Base-by-base conservation (phyloP, 2,888 invertebrate genomes). In the Lagria hirta region DNA sequence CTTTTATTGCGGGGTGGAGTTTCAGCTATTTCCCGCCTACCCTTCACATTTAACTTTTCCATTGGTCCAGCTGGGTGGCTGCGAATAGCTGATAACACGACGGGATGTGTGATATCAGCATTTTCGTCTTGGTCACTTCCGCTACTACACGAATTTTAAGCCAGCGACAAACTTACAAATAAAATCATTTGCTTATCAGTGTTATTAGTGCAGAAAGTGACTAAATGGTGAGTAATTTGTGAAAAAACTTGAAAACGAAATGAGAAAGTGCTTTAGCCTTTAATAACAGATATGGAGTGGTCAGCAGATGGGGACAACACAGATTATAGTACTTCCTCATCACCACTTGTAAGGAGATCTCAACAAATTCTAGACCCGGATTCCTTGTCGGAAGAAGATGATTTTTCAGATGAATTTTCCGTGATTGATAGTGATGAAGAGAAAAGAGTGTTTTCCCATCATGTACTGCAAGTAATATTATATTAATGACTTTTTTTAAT, bases 361-460 rank as follows among this genome's bases (percentile, higher is more conserved):
- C 48, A 52, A 13, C 58, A 59, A 10, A 50, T 52, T 42, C 63
- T 54, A 6, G 70, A 69, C 34, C 57, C 59, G 6, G 73, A 73
- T 54, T 73, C 73, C 2, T 58, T 72, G 42, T 73, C 76, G 2
- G 78, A 78, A 40, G 79, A 79, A 42, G 79, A 79, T 36, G 77
- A 79, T 28, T 71, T 84, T 54, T 84, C 84, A 15, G 84, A 85
- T 33, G 88, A 88, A 55, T 82, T 86, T 55, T 88, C 87, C 17
- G 74, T 88, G 0, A 83, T 83, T 10, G 88, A 89, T 57, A 86
- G 87, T 32, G 88, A 88, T 52, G 88, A 88, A 34, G 88, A 87
- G 78, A 60, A 74, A 58, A 49, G 73, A 63, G 38, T 58, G 42
- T 62, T 65, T 36, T 47, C 53, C 3, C 47, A 54, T 6, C 62